Conservation (phyloP, 2,888 invertebrate genomes). For the Coelinius sp. region DNA sequence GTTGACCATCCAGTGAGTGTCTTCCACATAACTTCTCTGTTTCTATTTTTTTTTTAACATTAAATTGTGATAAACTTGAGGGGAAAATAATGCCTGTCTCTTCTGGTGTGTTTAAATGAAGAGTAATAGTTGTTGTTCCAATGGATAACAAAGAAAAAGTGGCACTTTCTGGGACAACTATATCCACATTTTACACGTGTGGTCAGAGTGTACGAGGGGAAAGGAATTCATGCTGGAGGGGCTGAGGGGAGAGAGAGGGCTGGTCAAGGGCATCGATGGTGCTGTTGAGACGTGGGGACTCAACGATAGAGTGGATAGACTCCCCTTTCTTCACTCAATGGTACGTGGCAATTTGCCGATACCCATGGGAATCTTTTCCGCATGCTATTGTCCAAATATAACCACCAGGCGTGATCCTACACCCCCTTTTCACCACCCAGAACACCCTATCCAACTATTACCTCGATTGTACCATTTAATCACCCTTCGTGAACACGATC, state of each 20-base stretch:
- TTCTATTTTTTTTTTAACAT: conserved; percentile 23
- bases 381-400: conserved; percentile 41
- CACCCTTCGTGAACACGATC: conserved; percentile 30
- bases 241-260: background rate
- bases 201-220: background rate
- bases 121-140: conserved; percentile 55
- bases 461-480: conserved; percentile 44
- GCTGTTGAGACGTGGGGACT: conserved; percentile 37
- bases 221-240: conserved; percentile 17
- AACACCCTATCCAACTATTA: background rate
- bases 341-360: conserved; percentile 38
- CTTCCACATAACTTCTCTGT: background rate
- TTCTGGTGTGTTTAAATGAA: conserved; percentile 52
- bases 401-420: conserved; percentile 15
- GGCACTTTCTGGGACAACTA: conserved; percentile 37
- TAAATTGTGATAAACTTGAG: conserved; percentile 60
- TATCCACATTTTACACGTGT: conserved; percentile 28
- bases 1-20: background rate
- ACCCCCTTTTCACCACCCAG: conserved; percentile 2
- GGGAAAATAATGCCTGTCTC: conserved; percentile 57
- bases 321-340: background rate
- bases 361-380: conserved; percentile 39
- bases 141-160: conserved; percentile 51
- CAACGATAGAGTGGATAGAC: conserved; percentile 13
- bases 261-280: conserved; percentile 43